Conservation (phyloP, 2,113 vertebrate species). For the Podocnemis expansa region DNA sequence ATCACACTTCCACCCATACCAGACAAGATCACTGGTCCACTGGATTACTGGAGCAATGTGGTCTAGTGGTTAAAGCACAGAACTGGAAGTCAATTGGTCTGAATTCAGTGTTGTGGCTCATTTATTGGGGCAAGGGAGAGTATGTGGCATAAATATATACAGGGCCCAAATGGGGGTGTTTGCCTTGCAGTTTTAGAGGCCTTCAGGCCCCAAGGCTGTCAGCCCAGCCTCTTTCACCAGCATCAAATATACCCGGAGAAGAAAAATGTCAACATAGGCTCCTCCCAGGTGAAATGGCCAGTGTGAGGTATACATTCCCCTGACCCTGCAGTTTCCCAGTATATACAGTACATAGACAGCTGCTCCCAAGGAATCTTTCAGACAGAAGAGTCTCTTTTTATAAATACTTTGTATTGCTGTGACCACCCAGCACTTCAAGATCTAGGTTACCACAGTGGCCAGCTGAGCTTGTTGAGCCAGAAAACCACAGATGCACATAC, state of each 20-base stretch:
- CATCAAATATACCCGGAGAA: rapidly evolving
- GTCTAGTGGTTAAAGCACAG: neutral
- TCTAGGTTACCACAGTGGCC: neutral
- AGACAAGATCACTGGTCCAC: neutral
- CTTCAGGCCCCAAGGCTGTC: conserved; percentile 29
- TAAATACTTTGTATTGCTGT: neutral
- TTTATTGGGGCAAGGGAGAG: neutral
- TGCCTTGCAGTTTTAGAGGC: conserved; percentile 41
- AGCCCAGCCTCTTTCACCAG: neutral
- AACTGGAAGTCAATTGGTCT: neutral
- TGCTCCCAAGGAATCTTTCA: neutral
- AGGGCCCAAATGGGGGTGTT: neutral
- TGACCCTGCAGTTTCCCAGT: neutral
- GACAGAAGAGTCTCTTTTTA: neutral
- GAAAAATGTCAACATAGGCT: neutral
- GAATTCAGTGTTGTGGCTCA: neutral
- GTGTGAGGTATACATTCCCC: neutral
- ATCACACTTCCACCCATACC: neutral
- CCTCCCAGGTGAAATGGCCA: neutral
- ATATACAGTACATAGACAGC: conserved; percentile 7
- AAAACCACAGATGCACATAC: neutral
- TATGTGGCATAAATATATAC: neutral
- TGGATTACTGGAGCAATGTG: neutral
- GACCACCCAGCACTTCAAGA: neutral
- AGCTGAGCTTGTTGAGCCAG: neutral